phyloP scores from a whole-genome alignment of 2,888 invertebrate species.

The Melanargia galathea region DNA sequence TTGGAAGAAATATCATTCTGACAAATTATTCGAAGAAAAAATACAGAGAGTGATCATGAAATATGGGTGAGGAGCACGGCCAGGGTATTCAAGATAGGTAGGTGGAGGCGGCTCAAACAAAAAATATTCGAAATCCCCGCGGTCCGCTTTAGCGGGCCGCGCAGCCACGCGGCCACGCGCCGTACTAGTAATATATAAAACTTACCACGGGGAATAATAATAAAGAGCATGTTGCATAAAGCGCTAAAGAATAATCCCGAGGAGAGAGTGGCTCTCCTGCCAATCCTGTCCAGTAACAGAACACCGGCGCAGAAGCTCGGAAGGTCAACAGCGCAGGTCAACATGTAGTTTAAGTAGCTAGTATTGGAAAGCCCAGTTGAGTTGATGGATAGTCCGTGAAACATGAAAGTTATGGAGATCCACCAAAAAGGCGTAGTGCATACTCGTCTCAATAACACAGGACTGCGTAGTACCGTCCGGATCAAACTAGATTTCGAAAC shows the following conservation, averaged over 20 bases:
- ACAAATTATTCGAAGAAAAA: too few species aligned
- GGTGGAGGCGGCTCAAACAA: too few species aligned
- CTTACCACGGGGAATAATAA: conserved; percentile 45
- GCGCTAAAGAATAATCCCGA: conserved; percentile 64
- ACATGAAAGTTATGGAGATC: conserved; percentile 85
- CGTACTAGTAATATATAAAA: too few species aligned
- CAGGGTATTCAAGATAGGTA: too few species aligned
- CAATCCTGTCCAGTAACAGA: conserved; percentile 81
- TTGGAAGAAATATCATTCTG: too few species aligned
- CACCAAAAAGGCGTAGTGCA: conserved; percentile 84
- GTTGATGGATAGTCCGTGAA: conserved; percentile 85
- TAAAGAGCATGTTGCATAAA: conserved; percentile 38
- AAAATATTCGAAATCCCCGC: too few species aligned
- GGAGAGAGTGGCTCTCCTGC: conserved; percentile 82
- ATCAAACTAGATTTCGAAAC: conserved; percentile 40
- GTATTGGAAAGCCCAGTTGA: conserved; percentile 85
- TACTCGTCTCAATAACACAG: conserved; percentile 71
- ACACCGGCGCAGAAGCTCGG: conserved; percentile 85
- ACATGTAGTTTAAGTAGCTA: conserved; percentile 84
- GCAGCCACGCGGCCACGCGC: too few species aligned
- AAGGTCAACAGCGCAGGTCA: conserved; percentile 84
- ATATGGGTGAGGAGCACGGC: too few species aligned
- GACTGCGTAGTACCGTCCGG: conserved; percentile 70
- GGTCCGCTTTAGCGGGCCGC: too few species aligned
- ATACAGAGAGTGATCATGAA: too few species aligned